phyloP scores from a whole-genome alignment of 2,797 vertebrate genomes.

The Podarcis siculus region DNA sequence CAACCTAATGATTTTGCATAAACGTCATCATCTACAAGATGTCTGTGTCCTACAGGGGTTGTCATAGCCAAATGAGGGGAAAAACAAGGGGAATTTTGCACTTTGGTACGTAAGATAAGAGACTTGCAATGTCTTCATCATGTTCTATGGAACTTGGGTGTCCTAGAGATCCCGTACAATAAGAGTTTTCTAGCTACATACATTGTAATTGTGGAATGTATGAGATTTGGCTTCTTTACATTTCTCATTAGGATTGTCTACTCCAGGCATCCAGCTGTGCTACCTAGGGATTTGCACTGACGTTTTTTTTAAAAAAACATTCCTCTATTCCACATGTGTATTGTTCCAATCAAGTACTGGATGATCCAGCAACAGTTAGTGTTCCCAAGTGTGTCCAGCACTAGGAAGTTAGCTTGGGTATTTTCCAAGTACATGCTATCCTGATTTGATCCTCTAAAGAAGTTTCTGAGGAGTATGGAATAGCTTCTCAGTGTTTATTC shows the following conservation, averaged over 20 bases:
- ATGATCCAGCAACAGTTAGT: not conserved
- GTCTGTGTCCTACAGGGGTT: not conserved
- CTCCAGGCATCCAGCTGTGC: not conserved
- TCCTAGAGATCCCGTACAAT: not conserved
- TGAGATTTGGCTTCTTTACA: not conserved
- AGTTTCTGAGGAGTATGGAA: not conserved
- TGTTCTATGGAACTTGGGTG: not conserved
- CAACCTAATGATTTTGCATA: not conserved
- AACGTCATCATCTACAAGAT: too few relatives aligned
- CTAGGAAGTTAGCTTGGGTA: not conserved
- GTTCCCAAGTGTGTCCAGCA: not conserved
- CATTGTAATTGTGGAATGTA: not conserved
- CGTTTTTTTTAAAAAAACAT: not conserved
- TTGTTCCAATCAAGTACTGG: not conserved
- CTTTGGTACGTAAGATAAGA: not conserved
- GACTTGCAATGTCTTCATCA: not conserved
- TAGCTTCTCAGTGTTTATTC: not conserved
- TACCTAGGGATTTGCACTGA: not conserved
- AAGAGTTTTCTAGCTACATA: not conserved
- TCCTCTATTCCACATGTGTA: not conserved
- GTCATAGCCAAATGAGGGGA: not conserved
- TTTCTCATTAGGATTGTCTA: not conserved
- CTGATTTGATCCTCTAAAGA: not conserved
- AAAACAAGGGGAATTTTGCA: not conserved
- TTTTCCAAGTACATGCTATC: slow-evolving; percentile 14